phyloP scores from a whole-genome alignment of 2,113 vertebrate genomes.

The Carettochelys insculpta region DNA sequence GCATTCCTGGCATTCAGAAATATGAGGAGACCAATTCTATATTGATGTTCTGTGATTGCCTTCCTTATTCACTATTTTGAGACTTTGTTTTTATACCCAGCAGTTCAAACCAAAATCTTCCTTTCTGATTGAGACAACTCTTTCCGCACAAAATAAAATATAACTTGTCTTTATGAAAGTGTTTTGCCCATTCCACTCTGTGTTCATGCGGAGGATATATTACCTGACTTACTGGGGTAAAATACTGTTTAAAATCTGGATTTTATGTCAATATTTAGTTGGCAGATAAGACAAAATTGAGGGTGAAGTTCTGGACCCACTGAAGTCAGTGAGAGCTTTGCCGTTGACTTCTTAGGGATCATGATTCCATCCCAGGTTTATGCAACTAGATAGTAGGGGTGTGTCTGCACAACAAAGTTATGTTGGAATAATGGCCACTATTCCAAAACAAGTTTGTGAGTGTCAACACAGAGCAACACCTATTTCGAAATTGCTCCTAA shows the following conservation, averaged over 20 bases:
- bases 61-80: constrained; percentile 21
- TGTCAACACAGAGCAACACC: no score
- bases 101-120: constrained; percentile 12
- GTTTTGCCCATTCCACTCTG: not conserved
- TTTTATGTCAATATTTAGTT: not conserved
- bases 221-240: not conserved
- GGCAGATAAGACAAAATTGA: not conserved
- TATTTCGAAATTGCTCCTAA: no score
- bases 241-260: not conserved
- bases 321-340: not conserved
- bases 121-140: not conserved
- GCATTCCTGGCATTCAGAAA: not conserved
- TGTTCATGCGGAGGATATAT: not conserved
- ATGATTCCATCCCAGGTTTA: not conserved
- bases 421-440: no score
- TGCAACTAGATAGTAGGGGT: no score
- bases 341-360: not conserved
- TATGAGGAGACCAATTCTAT: not conserved
- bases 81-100: not conserved
- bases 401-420: no score
- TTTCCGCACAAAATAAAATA: not conserved
- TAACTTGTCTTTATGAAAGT: not conserved
- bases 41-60: not conserved
- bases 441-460: no score
- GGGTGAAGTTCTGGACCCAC: not conserved